phyloP scores from a whole-genome alignment of 2,113 vertebrate genomes.

The Kobus ellipsiprymnus region DNA sequence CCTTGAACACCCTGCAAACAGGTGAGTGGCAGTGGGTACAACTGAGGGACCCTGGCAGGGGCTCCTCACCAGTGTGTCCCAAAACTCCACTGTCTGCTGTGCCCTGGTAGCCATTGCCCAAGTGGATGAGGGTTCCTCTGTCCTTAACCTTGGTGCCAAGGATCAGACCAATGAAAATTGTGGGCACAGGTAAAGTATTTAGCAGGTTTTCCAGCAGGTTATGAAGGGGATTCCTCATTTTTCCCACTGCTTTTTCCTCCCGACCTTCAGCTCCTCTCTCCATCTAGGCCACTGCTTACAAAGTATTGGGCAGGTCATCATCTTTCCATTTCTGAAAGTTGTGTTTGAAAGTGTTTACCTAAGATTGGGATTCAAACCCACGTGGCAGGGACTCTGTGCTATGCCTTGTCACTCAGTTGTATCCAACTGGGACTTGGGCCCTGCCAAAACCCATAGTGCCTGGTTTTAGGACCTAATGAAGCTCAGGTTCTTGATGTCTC shows the following conservation, averaged over 20 bases:
- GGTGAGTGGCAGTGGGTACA: not conserved
- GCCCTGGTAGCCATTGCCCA: fast-evolving
- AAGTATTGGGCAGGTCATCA: not conserved
- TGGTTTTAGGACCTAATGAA: not conserved
- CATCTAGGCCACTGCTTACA: not conserved
- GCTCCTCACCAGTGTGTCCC: not conserved
- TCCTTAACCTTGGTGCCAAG: not conserved
- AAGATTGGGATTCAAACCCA: not conserved
- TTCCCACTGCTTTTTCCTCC: not conserved
- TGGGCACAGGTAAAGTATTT: not conserved
- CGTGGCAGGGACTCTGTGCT: not conserved
- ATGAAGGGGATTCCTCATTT: not conserved
- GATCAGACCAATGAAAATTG: not conserved
- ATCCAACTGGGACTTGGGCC: not conserved
- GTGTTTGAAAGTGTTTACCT: not conserved
- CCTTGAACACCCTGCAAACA: not conserved
- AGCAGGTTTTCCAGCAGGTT: not conserved
- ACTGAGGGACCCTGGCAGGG: not conserved
- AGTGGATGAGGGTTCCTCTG: not conserved
- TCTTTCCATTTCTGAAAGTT: not conserved
- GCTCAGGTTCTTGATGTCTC: not conserved
- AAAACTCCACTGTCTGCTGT: not conserved
- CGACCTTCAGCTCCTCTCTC: not conserved
- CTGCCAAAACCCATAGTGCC: not conserved
- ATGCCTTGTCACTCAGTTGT: not conserved